These are phyloP conservation scores for Myotis vivesi DNA, from an alignment of 2,797 vertebrate genomes.

Conservation along the genomic window DNA sequence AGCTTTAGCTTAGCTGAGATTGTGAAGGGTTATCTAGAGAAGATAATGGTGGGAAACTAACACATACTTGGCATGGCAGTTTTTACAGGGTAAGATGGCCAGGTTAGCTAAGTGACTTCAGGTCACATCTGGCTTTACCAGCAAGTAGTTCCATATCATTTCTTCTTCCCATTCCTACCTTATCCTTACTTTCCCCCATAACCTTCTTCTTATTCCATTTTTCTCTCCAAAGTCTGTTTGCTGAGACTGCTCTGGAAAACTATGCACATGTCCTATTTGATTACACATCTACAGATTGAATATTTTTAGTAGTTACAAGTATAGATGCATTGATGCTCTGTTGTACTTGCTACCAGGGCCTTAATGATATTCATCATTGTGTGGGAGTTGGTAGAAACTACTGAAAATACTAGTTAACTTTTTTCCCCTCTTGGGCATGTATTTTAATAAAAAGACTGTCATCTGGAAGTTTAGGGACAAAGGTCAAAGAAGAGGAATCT, in stretches of 20 bases:
- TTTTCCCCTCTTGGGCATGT: background rate
- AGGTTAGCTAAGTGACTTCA: background rate
- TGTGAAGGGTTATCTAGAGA: background rate
- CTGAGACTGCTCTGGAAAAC: background rate
- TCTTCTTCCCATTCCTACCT: background rate
- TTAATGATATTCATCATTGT: background rate
- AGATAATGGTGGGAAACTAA: background rate
- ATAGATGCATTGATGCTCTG: background rate
- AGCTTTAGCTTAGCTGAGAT: background rate
- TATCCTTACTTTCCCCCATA: background rate
- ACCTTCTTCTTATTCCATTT: background rate
- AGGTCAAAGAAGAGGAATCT: constrained; percentile 16
- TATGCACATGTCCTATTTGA: background rate
- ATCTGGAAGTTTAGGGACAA: background rate
- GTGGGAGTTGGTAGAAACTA: background rate
- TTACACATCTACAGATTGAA: background rate
- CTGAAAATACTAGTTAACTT: background rate
- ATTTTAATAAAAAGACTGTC: background rate
- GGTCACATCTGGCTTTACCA: background rate
- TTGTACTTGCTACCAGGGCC: background rate
- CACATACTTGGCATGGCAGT: background rate
- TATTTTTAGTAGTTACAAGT: background rate
- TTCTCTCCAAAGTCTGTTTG: background rate
- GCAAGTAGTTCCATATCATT: background rate
- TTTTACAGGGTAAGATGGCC: background rate